These are phyloP conservation scores for Typhlomys cinereus DNA, from an alignment of 2,113 vertebrate genomes.

Conservation along the genomic window DNA sequence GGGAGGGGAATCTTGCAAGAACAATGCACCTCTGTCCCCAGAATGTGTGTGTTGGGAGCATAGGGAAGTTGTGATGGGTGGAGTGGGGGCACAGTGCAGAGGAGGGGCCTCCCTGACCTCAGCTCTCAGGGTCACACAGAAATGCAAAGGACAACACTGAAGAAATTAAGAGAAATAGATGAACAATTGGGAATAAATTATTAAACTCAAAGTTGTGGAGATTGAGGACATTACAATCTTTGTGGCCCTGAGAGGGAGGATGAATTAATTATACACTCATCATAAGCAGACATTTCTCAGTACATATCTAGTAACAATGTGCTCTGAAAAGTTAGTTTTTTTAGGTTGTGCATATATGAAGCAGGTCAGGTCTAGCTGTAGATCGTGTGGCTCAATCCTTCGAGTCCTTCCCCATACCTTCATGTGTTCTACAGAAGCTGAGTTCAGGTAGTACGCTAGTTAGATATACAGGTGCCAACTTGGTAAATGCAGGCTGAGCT, in stretches of 20 bases:
- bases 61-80: too few species aligned
- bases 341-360: not conserved
- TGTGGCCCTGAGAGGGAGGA: too few species aligned
- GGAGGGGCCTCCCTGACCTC: not conserved
- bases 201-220: not conserved
- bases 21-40: not conserved
- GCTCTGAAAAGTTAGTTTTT: not conserved
- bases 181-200: not conserved
- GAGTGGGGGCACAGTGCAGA: not conserved
- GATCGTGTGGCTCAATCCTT: fast-evolving
- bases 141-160: not conserved
- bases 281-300: not conserved
- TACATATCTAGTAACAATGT: fast-evolving
- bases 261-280: too few species aligned
- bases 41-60: too few species aligned
- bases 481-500: too few species aligned
- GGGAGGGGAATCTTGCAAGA: not conserved
- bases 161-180: not conserved
- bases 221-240: not conserved
- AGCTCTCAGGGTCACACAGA: not conserved
- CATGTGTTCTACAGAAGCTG: not conserved
- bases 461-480: too few species aligned
- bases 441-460: too few species aligned
- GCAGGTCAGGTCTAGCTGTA: not conserved
- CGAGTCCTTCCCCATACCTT: not conserved